Evolutionary conservation across 2,888 invertebrate species (phyloP).

Genomic region (Eupelmus urozonus): DNA sequence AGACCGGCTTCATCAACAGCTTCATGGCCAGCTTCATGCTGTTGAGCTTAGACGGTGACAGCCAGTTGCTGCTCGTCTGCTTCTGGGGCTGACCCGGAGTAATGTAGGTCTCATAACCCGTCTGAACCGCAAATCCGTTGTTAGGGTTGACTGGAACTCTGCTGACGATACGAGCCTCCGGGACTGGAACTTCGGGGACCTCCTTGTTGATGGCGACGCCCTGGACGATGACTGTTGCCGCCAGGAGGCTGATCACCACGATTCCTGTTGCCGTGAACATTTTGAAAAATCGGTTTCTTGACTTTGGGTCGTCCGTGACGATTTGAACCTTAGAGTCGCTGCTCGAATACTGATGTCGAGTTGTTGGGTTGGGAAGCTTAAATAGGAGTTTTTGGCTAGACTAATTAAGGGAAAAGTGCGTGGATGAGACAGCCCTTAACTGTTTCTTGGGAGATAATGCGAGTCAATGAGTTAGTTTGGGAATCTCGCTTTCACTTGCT

Average conservation of each 20-base stretch:
- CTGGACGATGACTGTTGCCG: not conserved
- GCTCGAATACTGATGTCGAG: not conserved
- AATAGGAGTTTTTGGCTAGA: not conserved
- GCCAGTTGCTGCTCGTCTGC: not conserved
- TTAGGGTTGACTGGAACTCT: not conserved
- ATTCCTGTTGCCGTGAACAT: not conserved
- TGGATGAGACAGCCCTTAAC: conserved; percentile 28
- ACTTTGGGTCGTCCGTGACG: not conserved
- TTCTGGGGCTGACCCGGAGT: not conserved
- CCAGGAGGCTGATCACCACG: conserved; percentile 2
- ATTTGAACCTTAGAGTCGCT: not conserved
- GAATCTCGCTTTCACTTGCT: not conserved
- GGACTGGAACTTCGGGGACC: too few species aligned
- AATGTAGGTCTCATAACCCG: conserved; percentile 65
- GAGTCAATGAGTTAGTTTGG: too few species aligned
- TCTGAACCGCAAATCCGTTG: conserved; percentile 62
- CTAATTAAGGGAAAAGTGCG: conserved; percentile 7
- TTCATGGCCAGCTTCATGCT: conserved; percentile 33
- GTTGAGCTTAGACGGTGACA: not conserved
- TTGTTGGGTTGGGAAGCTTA: not conserved
- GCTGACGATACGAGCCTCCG: not conserved
- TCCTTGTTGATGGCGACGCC: conserved; percentile 20
- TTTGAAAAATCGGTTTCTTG: not conserved
- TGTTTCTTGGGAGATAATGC: not conserved
- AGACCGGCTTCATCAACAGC: conserved; percentile 63